Base-by-base conservation (phyloP, 2,888 invertebrate genomes). In the Rhodophaea formosa region DNA sequence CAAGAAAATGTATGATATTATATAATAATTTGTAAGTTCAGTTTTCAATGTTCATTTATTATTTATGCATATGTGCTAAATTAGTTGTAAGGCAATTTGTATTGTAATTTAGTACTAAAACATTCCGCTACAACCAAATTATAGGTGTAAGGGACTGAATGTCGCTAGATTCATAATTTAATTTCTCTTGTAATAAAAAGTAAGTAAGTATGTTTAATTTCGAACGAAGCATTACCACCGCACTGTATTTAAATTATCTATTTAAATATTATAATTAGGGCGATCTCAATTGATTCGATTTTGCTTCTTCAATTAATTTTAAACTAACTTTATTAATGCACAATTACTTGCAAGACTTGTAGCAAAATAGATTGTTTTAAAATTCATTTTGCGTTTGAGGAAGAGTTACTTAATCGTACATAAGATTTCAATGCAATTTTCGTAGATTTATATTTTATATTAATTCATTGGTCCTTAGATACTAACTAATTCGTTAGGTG, bases 211-310 rank as follows among this genome's bases (percentile, higher is more conserved):
- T 8, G 14, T 49, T 15, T 14, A 49, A 49, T 49, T 15, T 63
- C 59, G 64, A 64, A 73, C 72, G 76, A 82, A 78, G 70, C 64
- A 69, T 68, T 56, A 81, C 81, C 82, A 82, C 83, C 82, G 78
- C 66, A 45, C 23, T 29, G 30, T 45, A 44, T 53, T 57, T 57
- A 66, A 59, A 59, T 62, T 39, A 12, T 29, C n/a, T 23, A n/a
- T 12, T 12, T 23, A 45, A 10, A 8, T 45, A 45, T 16, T 3
- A 23, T 46, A 12, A 29, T 30, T 46, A 46, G 3, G 10, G 23
- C 29, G 47, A 47, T 47, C 47, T 30, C 47, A 47, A 46, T 12
- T 7, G 6, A 46, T 23, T 29, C 8, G 39, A 47, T 14, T n/a
- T 47, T 29, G 14, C 39, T 47, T 29, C 47, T 47, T 47, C 30